Conservation (phyloP, 2,113 vertebrate genomes). For the Ceratotherium simum region DNA sequence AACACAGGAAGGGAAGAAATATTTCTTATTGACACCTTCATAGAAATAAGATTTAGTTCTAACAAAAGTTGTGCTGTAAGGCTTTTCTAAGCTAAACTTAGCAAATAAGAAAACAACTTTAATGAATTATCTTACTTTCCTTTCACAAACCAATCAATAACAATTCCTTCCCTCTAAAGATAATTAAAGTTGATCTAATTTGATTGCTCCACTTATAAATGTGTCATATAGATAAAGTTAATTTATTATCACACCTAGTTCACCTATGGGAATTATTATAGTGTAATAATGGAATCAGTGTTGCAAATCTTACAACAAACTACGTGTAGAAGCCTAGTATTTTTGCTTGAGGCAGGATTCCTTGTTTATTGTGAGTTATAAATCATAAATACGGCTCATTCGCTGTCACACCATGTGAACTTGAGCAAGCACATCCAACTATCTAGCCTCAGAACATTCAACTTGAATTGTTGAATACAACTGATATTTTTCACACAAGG, state of each 20-base stretch:
- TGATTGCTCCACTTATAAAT: slow-evolving; percentile 73
- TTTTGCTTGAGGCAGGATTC: not conserved
- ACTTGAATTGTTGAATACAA: not conserved
- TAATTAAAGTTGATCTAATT: slow-evolving; percentile 79
- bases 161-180: slow-evolving; percentile 62
- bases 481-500: not conserved
- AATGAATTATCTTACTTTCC: slow-evolving; percentile 74
- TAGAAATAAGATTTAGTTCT: slow-evolving; percentile 27
- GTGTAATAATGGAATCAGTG: slow-evolving; percentile 50
- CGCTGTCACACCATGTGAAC: not conserved
- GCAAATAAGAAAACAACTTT: slow-evolving; percentile 71
- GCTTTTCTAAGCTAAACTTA: slow-evolving; percentile 60
- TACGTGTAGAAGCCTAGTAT: not conserved
- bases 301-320: slow-evolving; percentile 47
- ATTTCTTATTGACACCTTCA: not conserved
- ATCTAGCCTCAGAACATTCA: not conserved
- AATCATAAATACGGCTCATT: slow-evolving; percentile 10
- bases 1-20: not conserved
- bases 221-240: slow-evolving; percentile 76
- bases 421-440: not conserved
- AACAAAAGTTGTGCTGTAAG: not conserved
- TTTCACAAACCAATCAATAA: slow-evolving; percentile 72
- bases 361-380: not conserved
- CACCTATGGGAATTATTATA: slow-evolving; percentile 52
- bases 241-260: slow-evolving; percentile 67